Evolutionary conservation across 2,113 vertebrate species (phyloP).

Genomic region (Brachyistius frenatus): DNA sequence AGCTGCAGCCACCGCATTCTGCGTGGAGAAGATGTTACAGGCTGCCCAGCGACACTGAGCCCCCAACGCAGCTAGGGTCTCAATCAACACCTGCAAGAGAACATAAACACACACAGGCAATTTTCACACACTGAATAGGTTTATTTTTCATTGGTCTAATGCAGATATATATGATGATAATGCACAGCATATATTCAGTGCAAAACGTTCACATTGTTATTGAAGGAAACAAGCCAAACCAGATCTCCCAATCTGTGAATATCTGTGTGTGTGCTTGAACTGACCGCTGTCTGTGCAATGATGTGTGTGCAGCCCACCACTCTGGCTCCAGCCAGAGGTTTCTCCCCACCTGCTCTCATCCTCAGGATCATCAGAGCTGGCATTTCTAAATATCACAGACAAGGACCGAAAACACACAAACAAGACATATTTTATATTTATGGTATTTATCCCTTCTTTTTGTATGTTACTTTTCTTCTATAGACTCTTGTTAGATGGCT

Average conservation of each 20-base stretch:
- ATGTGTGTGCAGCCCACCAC: slow-evolving; percentile 96
- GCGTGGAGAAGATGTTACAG: slow-evolving; percentile 97
- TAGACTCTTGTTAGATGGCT: background rate
- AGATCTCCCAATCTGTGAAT: background rate
- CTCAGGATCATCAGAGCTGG: slow-evolving; percentile 93
- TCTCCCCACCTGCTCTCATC: slow-evolving; percentile 92
- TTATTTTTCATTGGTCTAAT: background rate
- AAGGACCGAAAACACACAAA: background rate
- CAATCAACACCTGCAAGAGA: slow-evolving; percentile 90
- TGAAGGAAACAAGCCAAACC: no score
- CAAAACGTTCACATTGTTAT: no score
- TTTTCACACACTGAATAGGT: background rate
- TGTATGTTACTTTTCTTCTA: background rate
- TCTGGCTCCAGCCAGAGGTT: slow-evolving; percentile 93
- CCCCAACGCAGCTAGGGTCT: slow-evolving; percentile 90
- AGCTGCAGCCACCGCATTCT: slow-evolving; percentile 93
- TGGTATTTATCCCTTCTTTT: background rate
- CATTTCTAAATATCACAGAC: slow-evolving; percentile 87
- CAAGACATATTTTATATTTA: background rate
- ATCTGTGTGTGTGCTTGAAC: slow-evolving; percentile 57
- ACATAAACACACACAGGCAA: background rate
- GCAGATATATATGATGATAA: background rate
- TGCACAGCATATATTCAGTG: background rate
- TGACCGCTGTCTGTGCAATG: slow-evolving; percentile 95
- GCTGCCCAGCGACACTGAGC: slow-evolving; percentile 96